phyloP scores from a whole-genome alignment of 1,140 invertebrate genomes.

The Drosophila kurseongensis region DNA sequence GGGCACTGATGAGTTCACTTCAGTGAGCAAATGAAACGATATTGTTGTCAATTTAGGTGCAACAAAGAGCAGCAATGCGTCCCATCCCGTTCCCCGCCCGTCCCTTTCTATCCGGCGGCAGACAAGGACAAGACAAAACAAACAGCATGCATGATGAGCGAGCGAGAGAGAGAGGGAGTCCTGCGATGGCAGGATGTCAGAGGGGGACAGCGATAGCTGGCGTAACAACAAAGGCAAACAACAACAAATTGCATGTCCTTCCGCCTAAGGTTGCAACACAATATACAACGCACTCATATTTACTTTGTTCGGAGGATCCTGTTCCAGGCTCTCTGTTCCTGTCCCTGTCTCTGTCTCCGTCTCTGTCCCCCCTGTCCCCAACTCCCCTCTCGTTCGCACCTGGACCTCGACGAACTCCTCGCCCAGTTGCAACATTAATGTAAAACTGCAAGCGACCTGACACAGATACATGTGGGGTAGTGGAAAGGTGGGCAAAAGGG shows the following conservation, averaged over 20 bases:
- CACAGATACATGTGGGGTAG: conserved; percentile 38
- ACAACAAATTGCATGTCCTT: conserved; percentile 82
- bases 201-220: not conserved
- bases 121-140: conserved; percentile 70
- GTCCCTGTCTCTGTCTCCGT: conserved; percentile 1
- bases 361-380: not conserved
- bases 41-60: conserved; percentile 83
- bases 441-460: conserved; percentile 73
- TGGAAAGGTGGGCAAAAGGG: conserved; percentile 8
- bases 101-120: conserved; percentile 9
- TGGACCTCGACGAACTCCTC: conserved; percentile 14
- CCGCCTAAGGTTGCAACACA: conserved; percentile 75
- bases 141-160: conserved; percentile 69
- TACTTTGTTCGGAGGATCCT: conserved; percentile 57
- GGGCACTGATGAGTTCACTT: conserved; percentile 79
- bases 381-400: conserved; percentile 5
- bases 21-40: conserved; percentile 82
- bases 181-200: not conserved
- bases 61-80: conserved; percentile 73
- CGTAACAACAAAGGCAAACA: conserved; percentile 71
- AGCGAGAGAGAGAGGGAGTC: conserved; percentile 17
- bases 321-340: conserved; percentile 18
- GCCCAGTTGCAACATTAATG: conserved; percentile 65
- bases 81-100: conserved; percentile 1
- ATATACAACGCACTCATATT: conserved; percentile 79